A percentile compares a stretch with the other conserved stretches of the same genome.
Evolutionary conservation across 2,888 invertebrate species (phyloP).

Genomic region (Amphipyra tragopoginis): DNA sequence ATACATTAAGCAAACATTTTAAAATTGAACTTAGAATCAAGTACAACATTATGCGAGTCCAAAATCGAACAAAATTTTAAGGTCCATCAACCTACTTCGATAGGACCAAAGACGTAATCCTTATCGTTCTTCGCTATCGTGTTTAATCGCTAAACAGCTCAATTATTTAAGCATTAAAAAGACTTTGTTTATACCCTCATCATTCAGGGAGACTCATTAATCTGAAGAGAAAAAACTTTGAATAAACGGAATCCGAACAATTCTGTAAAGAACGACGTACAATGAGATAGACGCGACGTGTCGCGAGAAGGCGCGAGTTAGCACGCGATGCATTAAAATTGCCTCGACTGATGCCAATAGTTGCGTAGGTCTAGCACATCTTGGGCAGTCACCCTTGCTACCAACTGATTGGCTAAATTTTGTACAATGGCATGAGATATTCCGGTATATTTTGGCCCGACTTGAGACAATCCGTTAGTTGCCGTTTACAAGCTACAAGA

Average conservation of each 20-base stretch:
- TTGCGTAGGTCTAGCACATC: too few relatives aligned
- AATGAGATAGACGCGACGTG: not conserved
- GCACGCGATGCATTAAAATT: not conserved
- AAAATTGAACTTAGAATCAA: too few relatives aligned
- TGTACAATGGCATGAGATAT: too few relatives aligned
- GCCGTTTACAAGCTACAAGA: too few relatives aligned
- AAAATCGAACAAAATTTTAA: not conserved
- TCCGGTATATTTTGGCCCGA: too few relatives aligned
- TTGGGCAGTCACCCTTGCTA: too few relatives aligned
- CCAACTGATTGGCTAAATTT: too few relatives aligned
- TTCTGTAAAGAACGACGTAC: constrained; percentile 24
- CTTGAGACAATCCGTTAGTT: too few relatives aligned
- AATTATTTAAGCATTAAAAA: constrained; percentile 50
- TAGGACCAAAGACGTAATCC: not conserved
- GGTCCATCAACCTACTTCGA: not conserved
- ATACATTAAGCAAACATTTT: too few relatives aligned
- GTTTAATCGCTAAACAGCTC: constrained; percentile 42
- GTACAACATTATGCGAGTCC: too few relatives aligned
- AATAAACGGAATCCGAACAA: constrained; percentile 48
- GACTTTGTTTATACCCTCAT: constrained; percentile 45
- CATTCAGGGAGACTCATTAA: constrained; percentile 52
- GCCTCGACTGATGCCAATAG: too few relatives aligned
- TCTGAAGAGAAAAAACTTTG: constrained; percentile 51
- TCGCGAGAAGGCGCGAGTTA: not conserved
- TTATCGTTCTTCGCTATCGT: constrained; percentile 27